Percentiles rank a stretch among this genome's conserved stretches.
Conservation (phyloP, 2,113 vertebrate species). For the Reinhardtius hippoglossoides region DNA sequence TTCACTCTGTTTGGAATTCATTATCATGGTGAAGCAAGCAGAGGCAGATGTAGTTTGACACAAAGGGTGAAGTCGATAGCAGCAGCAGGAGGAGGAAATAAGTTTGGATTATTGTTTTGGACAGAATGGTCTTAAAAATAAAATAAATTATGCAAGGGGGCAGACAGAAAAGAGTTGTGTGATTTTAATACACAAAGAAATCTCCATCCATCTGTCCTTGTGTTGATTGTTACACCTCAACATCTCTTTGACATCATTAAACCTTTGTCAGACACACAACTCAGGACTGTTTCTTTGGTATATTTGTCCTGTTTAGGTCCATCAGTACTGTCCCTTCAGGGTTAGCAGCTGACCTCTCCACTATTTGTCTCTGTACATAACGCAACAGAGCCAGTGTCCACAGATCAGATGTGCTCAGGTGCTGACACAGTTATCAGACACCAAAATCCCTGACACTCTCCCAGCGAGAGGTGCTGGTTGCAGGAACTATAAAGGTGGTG, state of each 20-base stretch:
- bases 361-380: conserved; percentile 23
- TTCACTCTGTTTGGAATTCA: conserved; percentile 89
- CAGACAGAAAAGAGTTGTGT: not conserved
- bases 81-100: conserved; percentile 31
- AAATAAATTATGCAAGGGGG: conserved; percentile 15
- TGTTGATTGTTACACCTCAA: conserved; percentile 6
- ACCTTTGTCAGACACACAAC: not conserved
- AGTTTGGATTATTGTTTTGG: conserved; percentile 38
- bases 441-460: conserved; percentile 45
- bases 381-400: conserved; percentile 19
- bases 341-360: conserved; percentile 16
- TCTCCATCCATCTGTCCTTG: not conserved
- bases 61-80: conserved; percentile 77
- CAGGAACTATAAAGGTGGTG: conserved; percentile 66
- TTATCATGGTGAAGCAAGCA: conserved; percentile 80
- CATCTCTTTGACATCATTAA: conserved; percentile 9
- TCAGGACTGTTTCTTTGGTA: not conserved
- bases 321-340: not conserved
- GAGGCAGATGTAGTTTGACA: conserved; percentile 87
- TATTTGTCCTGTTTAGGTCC: not conserved
- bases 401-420: conserved; percentile 47
- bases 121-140: conserved; percentile 36
- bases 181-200: conserved; percentile 9
- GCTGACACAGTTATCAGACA: conserved; percentile 62
- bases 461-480: conserved; percentile 58